Percentiles rank a stretch among this genome's conserved stretches.
Conservation (phyloP, 2,797 vertebrate species). For the Cuculus canorus region DNA sequence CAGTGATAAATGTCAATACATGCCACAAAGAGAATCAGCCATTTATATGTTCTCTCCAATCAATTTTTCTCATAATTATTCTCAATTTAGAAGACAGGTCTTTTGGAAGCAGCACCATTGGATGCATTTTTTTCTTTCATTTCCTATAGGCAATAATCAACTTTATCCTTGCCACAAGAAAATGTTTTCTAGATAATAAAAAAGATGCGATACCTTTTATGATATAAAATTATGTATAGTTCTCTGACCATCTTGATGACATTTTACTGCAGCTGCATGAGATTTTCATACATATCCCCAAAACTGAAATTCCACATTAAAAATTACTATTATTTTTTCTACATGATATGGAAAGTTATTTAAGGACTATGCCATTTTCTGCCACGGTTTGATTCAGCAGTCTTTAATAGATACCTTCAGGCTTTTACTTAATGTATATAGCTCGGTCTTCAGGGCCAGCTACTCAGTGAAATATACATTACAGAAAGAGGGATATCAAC, state of each 20-base stretch:
- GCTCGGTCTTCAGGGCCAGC: background rate
- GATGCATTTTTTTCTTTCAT: background rate
- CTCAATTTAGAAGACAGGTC: background rate
- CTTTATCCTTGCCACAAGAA: background rate
- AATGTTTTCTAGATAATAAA: background rate
- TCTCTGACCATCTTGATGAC: background rate
- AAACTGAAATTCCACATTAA: background rate
- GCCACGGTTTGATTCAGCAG: background rate
- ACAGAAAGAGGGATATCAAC: conserved; percentile 2
- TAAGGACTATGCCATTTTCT: background rate
- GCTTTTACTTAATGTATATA: background rate
- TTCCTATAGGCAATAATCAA: background rate
- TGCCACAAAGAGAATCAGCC: background rate
- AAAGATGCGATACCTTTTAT: background rate
- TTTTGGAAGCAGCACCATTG: background rate
- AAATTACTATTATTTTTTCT: background rate
- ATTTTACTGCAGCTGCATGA: background rate
- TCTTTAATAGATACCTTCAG: conserved; percentile 15
- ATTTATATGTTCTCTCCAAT: background rate
- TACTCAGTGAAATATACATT: background rate
- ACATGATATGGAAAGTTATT: background rate
- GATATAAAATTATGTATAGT: background rate
- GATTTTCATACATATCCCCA: background rate
- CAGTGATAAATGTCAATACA: background rate
- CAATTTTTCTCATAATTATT: background rate